Evolutionary conservation across 2,113 vertebrate species (phyloP), one percentile per base, ranked within the genome.

Genomic region (Bombycilla garrulus): DNA sequence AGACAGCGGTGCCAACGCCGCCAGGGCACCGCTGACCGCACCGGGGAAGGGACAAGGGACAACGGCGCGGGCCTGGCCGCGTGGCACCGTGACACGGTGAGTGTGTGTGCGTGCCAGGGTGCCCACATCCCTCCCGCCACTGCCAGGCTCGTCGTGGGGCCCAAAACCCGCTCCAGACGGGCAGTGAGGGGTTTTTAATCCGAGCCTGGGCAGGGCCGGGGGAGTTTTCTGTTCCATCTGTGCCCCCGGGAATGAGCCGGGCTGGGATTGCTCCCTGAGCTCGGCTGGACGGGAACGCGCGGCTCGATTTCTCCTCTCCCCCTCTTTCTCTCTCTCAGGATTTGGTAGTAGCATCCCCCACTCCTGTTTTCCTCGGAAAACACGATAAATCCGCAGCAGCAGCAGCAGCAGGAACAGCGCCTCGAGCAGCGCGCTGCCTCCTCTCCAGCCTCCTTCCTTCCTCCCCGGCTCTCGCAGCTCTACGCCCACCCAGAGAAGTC

Each of bases 321-420:
- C 42, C 16, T 9, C n/a, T 25, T 22, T 16, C 12, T 26, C 48
- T 10, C 40, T 56, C 29, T 20, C 95, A 28, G 60, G 84, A 66
- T 8, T 54, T 10, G 44, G 78, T 82, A 61, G 92, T 65, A 93
- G 81, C 93, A 85, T 93, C 92, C 81, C 87, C 87, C 74, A n/a
- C 64, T 73, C 38, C 84, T 92, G 96, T 94, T 96, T 95, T 89
- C 92, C 87, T 74, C 23, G 42, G 69, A 88, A 95, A 96, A 94
- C 86, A 24, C 6, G 60, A 15, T 72, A 65, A 65, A 95, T 82
- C 93, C 26, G 40, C 95, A 89, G 93, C 81, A 51, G 90, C 89
- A 61, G 88, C n/a, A n/a, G n/a, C n/a, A n/a, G 95, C 90, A 40
- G 81, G 26, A 90, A 6, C 3, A 36, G 95, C 26, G 17, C 95